Evolutionary conservation across 2,888 invertebrate species (phyloP).

Genomic region (Rhagonycha fulva): DNA sequence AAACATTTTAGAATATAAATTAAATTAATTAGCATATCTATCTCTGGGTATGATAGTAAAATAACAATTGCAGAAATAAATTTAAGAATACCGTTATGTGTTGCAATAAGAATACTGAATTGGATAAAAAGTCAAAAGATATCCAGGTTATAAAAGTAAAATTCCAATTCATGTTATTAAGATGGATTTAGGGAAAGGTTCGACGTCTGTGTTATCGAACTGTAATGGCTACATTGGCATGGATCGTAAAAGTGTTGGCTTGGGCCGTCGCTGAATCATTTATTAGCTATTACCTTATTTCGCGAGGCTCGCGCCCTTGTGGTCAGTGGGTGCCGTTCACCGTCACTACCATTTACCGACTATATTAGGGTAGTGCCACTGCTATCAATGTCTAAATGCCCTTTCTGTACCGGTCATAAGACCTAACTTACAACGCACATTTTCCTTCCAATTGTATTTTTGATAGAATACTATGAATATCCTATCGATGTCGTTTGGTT

Average conservation of each 20-base stretch:
- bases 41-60: background rate
- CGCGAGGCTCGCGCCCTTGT: constrained; percentile 36
- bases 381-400: constrained; percentile 54
- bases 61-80: background rate
- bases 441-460: constrained; percentile 55
- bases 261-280: constrained; percentile 51
- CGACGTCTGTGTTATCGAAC: constrained; percentile 49
- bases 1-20: background rate
- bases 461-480: constrained; percentile 16
- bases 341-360: constrained; percentile 27
- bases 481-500: background rate
- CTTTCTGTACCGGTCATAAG: constrained; percentile 51
- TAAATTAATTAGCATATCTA: background rate
- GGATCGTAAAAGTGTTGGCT: constrained; percentile 48
- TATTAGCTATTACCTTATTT: constrained; percentile 48
- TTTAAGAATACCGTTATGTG: background rate
- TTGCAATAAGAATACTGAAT: background rate
- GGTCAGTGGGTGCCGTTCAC: constrained; percentile 30
- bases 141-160: constrained; percentile 25
- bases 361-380: constrained; percentile 35
- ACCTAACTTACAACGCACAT: constrained; percentile 52
- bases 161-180: constrained; percentile 36
- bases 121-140: constrained; percentile 5
- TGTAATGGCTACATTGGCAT: constrained; percentile 50
- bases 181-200: constrained; percentile 40